These are phyloP conservation scores for Notechis scutatus DNA, from an alignment of 2,113 vertebrate genomes.

Conservation along the genomic window DNA sequence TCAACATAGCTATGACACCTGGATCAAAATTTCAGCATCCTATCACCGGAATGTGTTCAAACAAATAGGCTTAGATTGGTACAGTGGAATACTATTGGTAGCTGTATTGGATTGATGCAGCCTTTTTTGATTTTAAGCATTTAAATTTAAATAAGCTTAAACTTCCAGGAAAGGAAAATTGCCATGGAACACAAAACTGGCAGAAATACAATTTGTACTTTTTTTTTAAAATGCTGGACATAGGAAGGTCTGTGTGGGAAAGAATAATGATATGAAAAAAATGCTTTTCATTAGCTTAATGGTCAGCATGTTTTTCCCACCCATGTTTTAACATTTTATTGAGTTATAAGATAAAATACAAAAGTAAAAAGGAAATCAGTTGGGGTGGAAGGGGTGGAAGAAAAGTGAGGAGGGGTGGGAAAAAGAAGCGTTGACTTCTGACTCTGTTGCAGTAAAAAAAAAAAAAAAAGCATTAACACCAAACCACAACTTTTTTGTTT, in stretches of 20 bases:
- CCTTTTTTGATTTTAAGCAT: background rate
- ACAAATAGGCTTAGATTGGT: background rate
- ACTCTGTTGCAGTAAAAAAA: too few relatives aligned
- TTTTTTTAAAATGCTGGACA: background rate
- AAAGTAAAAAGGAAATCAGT: too few relatives aligned
- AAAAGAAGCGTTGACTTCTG: too few relatives aligned
- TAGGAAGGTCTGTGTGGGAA: slow-evolving; percentile 25
- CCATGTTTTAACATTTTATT: too few relatives aligned
- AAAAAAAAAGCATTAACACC: too few relatives aligned
- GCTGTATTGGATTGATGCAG: background rate
- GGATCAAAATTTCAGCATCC: background rate
- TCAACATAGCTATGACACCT: slow-evolving; percentile 43
- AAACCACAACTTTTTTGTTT: too few relatives aligned
- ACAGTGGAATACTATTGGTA: background rate
- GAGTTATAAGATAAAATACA: too few relatives aligned
- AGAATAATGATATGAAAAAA: slow-evolving; percentile 17
- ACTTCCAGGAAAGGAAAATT: slow-evolving; percentile 26
- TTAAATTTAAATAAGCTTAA: slow-evolving; percentile 34
- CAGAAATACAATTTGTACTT: background rate
- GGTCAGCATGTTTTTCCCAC: slow-evolving; percentile 61
- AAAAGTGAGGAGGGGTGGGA: too few relatives aligned
- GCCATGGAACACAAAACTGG: slow-evolving; percentile 19
- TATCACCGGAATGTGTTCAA: background rate
- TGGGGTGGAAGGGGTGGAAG: too few relatives aligned
- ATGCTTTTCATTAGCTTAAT: slow-evolving; percentile 58